A percentile compares a stretch with the other conserved stretches of the same genome.
Conservation (phyloP, 2,113 vertebrate species). For the Oryctolagus cuniculus region mOryCun1.1 NC_091436.1:140305501-140306000, state of each 20-base stretch:
- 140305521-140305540: background rate
- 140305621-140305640: background rate
- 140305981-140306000: background rate
- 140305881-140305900: background rate
- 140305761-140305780: background rate
- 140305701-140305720: background rate
- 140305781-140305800: background rate
- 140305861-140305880: background rate
- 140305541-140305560: background rate
- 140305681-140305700: too few species aligned
- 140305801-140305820: accelerated
- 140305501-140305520: background rate
- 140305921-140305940: background rate
- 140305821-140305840: background rate
- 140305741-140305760: too few species aligned
- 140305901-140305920: background rate
- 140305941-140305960: background rate
- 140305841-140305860: background rate
- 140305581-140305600: background rate
- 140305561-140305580: background rate
- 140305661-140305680: background rate
- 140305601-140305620: background rate
- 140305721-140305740: accelerated
- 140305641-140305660: background rate
- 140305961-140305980: background rate